Evolutionary conservation across 2,113 vertebrate species (phyloP), one percentile per base, ranked within the genome.

Genomic region (Poeciliopsis prolifica): DNA sequence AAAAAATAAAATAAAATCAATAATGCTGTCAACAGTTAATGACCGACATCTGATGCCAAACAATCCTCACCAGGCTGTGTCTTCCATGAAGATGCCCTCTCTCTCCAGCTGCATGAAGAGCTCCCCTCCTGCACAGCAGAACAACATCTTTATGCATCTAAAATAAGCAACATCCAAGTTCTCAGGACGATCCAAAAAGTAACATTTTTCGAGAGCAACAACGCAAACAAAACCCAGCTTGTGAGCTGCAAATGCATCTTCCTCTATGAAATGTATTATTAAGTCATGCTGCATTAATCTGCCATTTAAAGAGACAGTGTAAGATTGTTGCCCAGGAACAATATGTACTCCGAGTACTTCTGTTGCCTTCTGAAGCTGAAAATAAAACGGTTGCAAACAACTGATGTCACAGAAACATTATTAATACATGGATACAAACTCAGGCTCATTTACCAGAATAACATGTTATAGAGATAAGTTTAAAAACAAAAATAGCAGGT

Each of bases 61-160:
- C 11, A 24, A 10, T 26, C 84, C 96, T 96, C 93, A 99, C 98
- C 98, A 99, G 87, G 98, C 98, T 14, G 98, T 99, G 92, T 99
- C 98, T 92, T 99, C 98, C 98, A 99, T 99, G 94, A 99, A 99
- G 94, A 99, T 99, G 88, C 98, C 98, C 85, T 99, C 98, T 90
- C 98, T 95, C 91, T 99, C 98, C 92, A 92, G 87, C 85, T 90
- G 90, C 91, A 94, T 93, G 75, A 90, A 93, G 1, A 92, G 87
- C 70, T 94, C 90, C 77, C 89, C 98, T 92, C 98, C 98, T 99
- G 85, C 63, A 90, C 87, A 51, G n/a, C 37, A 30, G 19, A 81
- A 79, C 42, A 85, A 58, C 22, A 19, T 11, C 2, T 44, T 40
- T 0, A 70, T 35, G 24, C 19, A 30, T 54, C 10, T 3, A 51